A percentile compares a stretch with the other conserved stretches of the same genome.
These are phyloP conservation scores for Sebastes hubbsi DNA, from an alignment of 2,797 vertebrate species.

Conservation along the genomic window DNA sequence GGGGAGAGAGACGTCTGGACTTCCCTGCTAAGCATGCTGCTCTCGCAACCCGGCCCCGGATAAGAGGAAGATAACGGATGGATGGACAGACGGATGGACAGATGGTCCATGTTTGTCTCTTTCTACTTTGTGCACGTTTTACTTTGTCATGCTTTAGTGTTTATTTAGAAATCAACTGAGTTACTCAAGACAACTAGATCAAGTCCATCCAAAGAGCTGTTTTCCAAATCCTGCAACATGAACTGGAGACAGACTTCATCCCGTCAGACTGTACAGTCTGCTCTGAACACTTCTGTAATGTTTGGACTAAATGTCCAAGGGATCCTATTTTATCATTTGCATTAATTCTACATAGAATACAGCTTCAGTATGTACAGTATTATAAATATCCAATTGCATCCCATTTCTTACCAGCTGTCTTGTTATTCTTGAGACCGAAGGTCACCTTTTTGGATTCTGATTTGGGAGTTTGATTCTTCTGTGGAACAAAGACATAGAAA, in stretches of 20 bases:
- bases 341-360: neutral
- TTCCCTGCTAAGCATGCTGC: too few species aligned
- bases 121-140: too few species aligned
- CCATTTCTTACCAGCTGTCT: slow-evolving; percentile 87
- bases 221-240: neutral
- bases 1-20: too few species aligned
- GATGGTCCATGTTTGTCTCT: too few species aligned
- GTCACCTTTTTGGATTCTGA: slow-evolving; percentile 91
- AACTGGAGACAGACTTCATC: neutral
- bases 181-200: too few species aligned
- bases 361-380: neutral
- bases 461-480: slow-evolving; percentile 55
- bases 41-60: too few species aligned
- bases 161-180: too few species aligned
- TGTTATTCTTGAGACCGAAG: slow-evolving; percentile 93
- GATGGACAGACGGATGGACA: too few species aligned
- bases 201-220: neutral
- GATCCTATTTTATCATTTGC: neutral
- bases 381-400: neutral
- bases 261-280: neutral
- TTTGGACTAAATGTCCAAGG: neutral
- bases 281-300: neutral
- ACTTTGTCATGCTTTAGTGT: too few species aligned
- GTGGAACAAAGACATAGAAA: slow-evolving; percentile 19
- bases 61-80: too few species aligned